These are phyloP conservation scores for Jaculus jaculus DNA, from an alignment of 2,113 vertebrate genomes.

Conservation along the genomic window DNA sequence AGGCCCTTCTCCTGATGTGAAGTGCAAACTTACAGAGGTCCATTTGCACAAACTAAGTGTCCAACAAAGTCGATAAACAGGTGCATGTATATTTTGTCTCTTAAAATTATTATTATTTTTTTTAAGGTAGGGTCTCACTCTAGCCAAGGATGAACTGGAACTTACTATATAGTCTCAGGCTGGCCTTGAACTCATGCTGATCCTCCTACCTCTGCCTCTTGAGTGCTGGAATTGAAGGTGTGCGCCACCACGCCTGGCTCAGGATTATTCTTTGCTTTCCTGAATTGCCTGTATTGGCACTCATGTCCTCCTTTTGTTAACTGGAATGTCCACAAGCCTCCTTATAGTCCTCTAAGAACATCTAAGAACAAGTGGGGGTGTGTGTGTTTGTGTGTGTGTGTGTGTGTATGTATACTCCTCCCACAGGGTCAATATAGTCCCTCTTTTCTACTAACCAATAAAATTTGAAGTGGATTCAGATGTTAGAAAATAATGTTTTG, in stretches of 20 bases:
- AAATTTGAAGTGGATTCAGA: constrained; percentile 43
- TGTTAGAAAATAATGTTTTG: constrained; percentile 46
- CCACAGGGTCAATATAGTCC: not conserved
- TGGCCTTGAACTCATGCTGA: too few species aligned
- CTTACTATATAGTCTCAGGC: too few species aligned
- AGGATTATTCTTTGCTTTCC: too few species aligned
- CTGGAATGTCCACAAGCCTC: constrained; percentile 12
- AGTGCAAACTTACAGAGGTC: not conserved
- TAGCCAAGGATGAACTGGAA: too few species aligned
- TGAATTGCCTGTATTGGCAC: not conserved
- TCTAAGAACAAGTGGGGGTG: not conserved
- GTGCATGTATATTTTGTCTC: not conserved
- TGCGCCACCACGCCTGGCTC: too few species aligned
- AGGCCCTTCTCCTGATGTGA: not conserved
- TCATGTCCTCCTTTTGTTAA: constrained; percentile 22
- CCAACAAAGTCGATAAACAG: not conserved
- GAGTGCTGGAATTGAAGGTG: too few species aligned
- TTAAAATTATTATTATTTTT: not conserved
- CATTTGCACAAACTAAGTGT: not conserved
- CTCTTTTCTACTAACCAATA: constrained; percentile 37
- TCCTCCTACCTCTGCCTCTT: too few species aligned
- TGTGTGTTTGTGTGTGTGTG: not conserved
- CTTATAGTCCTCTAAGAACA: not conserved
- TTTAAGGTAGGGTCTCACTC: too few species aligned
- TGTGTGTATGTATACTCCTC: not conserved